Evolutionary conservation across 2,797 vertebrate species (phyloP).

Genomic region (Pelochelys cantorii): DNA sequence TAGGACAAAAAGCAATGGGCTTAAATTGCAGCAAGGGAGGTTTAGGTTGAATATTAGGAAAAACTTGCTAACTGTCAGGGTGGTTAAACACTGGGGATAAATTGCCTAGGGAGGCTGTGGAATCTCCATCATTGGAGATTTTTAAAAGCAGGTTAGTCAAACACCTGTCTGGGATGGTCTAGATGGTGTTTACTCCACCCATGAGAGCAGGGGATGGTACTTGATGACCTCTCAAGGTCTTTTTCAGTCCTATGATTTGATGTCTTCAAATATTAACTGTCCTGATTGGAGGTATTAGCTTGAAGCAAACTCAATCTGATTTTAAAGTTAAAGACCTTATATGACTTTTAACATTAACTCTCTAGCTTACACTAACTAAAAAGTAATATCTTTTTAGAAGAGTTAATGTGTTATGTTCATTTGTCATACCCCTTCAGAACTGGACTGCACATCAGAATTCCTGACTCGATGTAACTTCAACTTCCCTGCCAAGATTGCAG

Average conservation of each 20-base stretch:
- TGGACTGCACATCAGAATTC: not conserved
- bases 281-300: not conserved
- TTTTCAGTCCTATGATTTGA: rapidly evolving
- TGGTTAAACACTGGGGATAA: no score
- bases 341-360: not conserved
- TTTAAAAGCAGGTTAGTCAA: no score
- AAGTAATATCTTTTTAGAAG: not conserved
- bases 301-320: not conserved
- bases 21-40: no score
- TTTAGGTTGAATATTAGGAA: no score
- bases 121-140: no score
- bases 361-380: not conserved
- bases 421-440: not conserved
- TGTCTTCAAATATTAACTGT: not conserved
- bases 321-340: not conserved
- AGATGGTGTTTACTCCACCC: no score
- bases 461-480: slow-evolving; percentile 5
- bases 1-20: no score
- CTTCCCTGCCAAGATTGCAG: not conserved
- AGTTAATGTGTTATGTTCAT: not conserved
- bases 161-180: no score
- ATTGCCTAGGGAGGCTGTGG: no score
- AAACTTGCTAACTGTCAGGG: no score
- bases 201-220: no score
- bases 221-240: no score